Conservation (phyloP, 37 sponge, comb jelly and placozoan genomes). For the Agelas oroides region DNA sequence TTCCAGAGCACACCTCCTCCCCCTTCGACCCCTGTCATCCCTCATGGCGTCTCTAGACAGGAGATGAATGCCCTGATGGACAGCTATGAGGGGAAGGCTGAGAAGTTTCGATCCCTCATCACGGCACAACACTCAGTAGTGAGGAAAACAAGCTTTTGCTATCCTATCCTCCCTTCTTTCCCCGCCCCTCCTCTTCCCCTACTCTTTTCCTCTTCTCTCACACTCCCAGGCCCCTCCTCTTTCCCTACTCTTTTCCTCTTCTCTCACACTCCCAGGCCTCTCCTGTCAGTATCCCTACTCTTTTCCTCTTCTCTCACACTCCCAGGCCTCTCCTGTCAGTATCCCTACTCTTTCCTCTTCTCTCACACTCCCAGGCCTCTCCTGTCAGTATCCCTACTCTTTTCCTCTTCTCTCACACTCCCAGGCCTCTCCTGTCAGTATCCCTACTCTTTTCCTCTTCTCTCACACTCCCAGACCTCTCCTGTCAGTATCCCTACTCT, state of each 20-base stretch:
- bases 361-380: background rate
- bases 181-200: background rate
- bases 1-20: background rate
- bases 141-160: background rate
- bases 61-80: constrained; percentile 44
- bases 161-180: background rate
- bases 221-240: constrained; percentile 9
- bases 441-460: too few relatives aligned
- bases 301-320: background rate
- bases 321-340: constrained; percentile 26
- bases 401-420: too few relatives aligned
- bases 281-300: too few relatives aligned
- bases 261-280: too few relatives aligned
- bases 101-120: constrained; percentile 31
- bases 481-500: too few relatives aligned
- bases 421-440: too few relatives aligned
- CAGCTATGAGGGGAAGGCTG: constrained; percentile 35
- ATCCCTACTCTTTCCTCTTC: constrained; percentile 26
- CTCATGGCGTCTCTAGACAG: background rate
- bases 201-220: background rate
- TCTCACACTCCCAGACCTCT: too few relatives aligned
- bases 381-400: constrained; percentile 34
- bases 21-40: background rate
- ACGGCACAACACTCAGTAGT: constrained; percentile 7
- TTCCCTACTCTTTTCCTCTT: constrained; percentile 19